These are phyloP conservation scores for Hephaestus fuliginosus DNA, from an alignment of 2,797 vertebrate genomes.

Conservation along the genomic window DNA sequence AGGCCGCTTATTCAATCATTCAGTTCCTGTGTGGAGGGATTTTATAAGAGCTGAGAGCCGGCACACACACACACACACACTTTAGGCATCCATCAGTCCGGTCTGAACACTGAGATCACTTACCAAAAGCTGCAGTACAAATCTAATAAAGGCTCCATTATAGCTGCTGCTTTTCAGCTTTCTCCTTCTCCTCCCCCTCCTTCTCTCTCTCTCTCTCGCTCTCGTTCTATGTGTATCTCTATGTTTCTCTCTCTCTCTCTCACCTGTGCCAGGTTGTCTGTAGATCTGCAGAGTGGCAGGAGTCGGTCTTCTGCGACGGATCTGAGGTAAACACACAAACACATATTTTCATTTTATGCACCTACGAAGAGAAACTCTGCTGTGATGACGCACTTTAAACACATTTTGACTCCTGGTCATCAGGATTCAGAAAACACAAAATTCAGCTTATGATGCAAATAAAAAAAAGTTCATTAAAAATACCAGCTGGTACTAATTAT, in stretches of 20 bases:
- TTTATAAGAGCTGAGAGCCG: slow-evolving; percentile 55
- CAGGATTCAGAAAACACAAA: slow-evolving; percentile 1
- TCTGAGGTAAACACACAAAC: slow-evolving; percentile 64
- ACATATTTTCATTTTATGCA: neutral
- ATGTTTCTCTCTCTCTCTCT: neutral
- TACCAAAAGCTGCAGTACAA: slow-evolving; percentile 70
- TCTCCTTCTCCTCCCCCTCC: neutral
- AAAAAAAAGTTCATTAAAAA: neutral
- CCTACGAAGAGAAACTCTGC: neutral
- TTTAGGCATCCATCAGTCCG: slow-evolving; percentile 63
- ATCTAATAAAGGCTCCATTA: slow-evolving; percentile 82
- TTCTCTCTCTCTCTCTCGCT: neutral
- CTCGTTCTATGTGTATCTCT: neutral
- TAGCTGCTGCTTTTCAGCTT: slow-evolving; percentile 48
- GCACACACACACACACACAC: slow-evolving; percentile 28
- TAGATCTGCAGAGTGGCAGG: slow-evolving; percentile 83
- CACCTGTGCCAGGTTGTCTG: slow-evolving; percentile 78
- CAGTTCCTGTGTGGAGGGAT: slow-evolving; percentile 53
- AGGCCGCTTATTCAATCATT: slow-evolving; percentile 61
- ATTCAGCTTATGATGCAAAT: neutral
- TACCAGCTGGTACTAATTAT: neutral
- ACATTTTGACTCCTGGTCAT: neutral
- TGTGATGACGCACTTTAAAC: neutral
- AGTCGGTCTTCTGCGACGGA: slow-evolving; percentile 80
- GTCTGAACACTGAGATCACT: slow-evolving; percentile 66